Base-by-base conservation (phyloP, 2,113 vertebrate genomes). In the Tragulus kanchil region DNA sequence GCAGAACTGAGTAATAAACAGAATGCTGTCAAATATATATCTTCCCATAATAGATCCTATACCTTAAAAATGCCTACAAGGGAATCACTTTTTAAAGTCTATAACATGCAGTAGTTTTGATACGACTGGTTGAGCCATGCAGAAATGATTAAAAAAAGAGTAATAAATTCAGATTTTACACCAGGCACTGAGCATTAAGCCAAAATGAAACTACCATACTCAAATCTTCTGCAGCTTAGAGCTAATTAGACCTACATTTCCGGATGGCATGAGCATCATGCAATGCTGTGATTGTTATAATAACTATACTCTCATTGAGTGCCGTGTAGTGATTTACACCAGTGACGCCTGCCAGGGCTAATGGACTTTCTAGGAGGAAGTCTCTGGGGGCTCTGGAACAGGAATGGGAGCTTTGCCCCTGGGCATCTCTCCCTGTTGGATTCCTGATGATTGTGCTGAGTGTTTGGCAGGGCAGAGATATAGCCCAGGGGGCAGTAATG, bases 161-260 rank as follows among this genome's bases (percentile, higher is more conserved):
- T 98, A 98, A 98, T 97, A 97, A 96, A 89, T 85, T 98, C 98
- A 98, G 97, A 98, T 98, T 98, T 98, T 98, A 98, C 92, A 97
- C 86, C 87, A 97, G 97, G 95, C 98, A 90, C 90, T 16, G 64
- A 98, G 96, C 98, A 98, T 94, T 98, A 98, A 98, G 94, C 98
- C 97, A 98, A 97, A 98, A 98, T 96, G 96, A 98, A 98, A 97
- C 93, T 97, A 96, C 97, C 84, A 54, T 54, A 85, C 79, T 98
- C 98, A 98, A 97, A 98, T 98, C 97, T 98, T 98, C 96, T 97
- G 94, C 96, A 98, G 96, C 98, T 98, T 98, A 98, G 95, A 98
- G 97, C 98, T 99, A 98, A 99, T 99, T 99, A 99, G 98, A 98
- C 93, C 97, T 98, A 87, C 96, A 97, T 97, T 97, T 98, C 95